Conservation (phyloP, 2,888 invertebrate species). For the Ceratothoa steindachneri region DNA sequence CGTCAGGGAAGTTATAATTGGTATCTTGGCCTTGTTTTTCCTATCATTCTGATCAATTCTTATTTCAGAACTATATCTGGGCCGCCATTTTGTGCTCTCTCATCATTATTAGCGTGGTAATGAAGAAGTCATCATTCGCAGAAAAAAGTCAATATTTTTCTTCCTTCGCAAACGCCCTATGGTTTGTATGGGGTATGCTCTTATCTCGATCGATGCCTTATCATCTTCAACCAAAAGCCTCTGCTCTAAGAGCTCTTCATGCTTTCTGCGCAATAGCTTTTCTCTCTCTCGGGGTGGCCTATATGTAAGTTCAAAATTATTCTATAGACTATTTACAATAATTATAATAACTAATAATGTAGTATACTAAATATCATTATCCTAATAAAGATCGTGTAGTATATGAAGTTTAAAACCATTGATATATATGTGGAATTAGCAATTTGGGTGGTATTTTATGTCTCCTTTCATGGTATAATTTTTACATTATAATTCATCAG, state of each 20-base stretch:
- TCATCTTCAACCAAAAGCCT: slow-evolving; percentile 15
- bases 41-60: no score
- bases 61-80: slow-evolving; percentile 32
- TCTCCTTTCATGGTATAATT: no score
- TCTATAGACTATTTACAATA: no score
- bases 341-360: no score
- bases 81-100: neutral
- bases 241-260: slow-evolving; percentile 17
- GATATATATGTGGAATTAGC: no score
- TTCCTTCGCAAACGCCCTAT: slow-evolving; percentile 18
- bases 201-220: slow-evolving; percentile 19
- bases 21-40: no score
- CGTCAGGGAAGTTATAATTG: no score
- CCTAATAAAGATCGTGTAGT: no score
- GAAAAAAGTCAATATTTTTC: slow-evolving; percentile 18
- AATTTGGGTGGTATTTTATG: no score
- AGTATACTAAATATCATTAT: no score
- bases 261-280: neutral
- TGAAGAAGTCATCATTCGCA: neutral
- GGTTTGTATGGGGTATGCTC: slow-evolving; percentile 29
- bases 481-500: no score
- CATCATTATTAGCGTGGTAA: neutral
- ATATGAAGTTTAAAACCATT: no score
- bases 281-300: slow-evolving; percentile 15
- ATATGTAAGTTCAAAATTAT: slow-evolving; percentile 1